Evolutionary conservation across 2,888 invertebrate species (phyloP), one percentile per base, ranked within the genome.

Genomic region (Scaptomyza polygonia): DNA sequence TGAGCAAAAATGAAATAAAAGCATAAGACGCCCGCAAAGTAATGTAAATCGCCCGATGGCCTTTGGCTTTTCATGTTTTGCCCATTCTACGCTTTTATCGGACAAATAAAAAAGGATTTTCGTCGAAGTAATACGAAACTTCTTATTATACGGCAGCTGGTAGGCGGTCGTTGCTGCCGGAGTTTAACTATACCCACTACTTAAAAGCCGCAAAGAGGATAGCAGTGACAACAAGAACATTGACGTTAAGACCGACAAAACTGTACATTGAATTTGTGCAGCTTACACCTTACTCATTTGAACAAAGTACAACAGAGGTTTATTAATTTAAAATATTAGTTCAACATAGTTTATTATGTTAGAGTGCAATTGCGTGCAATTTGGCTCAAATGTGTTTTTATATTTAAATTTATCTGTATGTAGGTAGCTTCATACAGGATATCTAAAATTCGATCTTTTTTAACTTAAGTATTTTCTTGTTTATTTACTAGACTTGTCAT

Each of bases 61-160:
- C 72, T 62, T 72, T 73, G 63, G 62, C 62, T 69, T 72, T 70
- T 63, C 74, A 67, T 72, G 61, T 67, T 65, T 48, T 63, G 27
- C 53, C 12, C 36, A 42, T 64, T 43, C 54, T 7, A 42, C 52
- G 55, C 72, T 66, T 77, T 86, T 85, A 80, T 79, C 80, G 72
- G 67, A 71, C 83, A 73, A 83, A 86, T 87, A 87, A 87, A 85
- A 85, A 85, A 86, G 83, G 85, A 85, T 87, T 85, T 84, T 83
- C 77, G 67, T 67, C 71, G 83, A 79, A 81, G 72, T 16, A 39
- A 39, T 39, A 16, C n/a, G n/a, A n/a, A n/a, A n/a, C n/a, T n/a
- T n/a, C n/a, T n/a, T n/a, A n/a, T n/a, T n/a, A n/a, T n/a, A n/a
- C 39, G 61, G 48, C 66, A 55, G 67, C 52, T 78, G 53, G 55